Percentiles rank a stretch among this genome's conserved stretches.
These are phyloP conservation scores for Phenganax stokvisi DNA, from an alignment of 92 coral and sea anemone genomes.

Conservation along the genomic window DNA sequence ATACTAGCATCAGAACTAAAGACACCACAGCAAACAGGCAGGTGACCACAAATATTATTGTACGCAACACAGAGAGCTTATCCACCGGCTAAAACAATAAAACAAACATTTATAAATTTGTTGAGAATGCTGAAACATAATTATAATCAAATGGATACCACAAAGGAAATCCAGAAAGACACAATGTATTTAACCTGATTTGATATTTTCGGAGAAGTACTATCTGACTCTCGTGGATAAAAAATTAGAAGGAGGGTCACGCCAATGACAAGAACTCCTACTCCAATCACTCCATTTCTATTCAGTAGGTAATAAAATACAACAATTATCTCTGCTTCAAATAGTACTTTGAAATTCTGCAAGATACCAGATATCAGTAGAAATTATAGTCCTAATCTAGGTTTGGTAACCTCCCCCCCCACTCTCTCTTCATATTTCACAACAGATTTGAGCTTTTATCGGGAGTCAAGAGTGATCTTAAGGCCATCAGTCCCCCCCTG, in stretches of 20 bases:
- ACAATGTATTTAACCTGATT: constrained; percentile 56
- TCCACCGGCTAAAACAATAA: constrained; percentile 65
- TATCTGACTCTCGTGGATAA: constrained; percentile 85
- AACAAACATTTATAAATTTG: neutral
- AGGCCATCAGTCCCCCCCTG: no score
- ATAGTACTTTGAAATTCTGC: no score
- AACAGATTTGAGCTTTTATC: no score
- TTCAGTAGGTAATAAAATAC: neutral
- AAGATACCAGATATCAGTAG: no score
- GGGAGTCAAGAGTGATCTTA: no score
- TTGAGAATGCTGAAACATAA: neutral
- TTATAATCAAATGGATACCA: neutral
- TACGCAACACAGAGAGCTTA: constrained; percentile 67
- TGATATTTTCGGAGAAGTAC: constrained; percentile 52
- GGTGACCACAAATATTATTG: constrained; percentile 63
- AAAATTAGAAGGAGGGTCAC: constrained; percentile 68
- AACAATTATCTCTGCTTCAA: no score
- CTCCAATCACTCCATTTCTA: constrained; percentile 93
- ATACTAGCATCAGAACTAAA: constrained; percentile 71
- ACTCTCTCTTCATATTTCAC: no score
- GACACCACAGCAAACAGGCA: constrained; percentile 80
- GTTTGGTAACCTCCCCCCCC: no score
- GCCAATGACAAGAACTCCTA: constrained; percentile 62
- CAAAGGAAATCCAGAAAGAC: no score
- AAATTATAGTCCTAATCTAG: no score